Conservation (phyloP, 2,797 vertebrate genomes). For the Otolemur crassicaudatus region DNA sequence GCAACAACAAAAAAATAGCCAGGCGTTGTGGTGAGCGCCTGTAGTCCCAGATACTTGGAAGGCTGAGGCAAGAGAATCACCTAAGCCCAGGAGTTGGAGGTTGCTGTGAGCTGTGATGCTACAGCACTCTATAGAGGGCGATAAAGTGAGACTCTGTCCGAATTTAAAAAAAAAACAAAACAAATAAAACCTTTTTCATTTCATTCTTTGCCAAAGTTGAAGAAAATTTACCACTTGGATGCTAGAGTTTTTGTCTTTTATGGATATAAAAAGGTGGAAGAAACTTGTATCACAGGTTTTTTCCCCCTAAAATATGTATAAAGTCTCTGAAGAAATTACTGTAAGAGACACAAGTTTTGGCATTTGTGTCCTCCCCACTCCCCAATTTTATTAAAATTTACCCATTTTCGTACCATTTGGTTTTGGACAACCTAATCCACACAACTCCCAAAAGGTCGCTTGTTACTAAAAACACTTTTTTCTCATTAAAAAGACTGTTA, state of each 20-base stretch:
- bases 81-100: too few species aligned
- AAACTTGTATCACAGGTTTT: not conserved
- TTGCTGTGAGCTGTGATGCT: too few species aligned
- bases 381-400: not conserved
- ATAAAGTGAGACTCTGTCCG: too few species aligned
- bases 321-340: slow-evolving; percentile 24
- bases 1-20: too few species aligned
- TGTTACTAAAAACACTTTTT: slow-evolving; percentile 4
- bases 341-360: not conserved
- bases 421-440: not conserved
- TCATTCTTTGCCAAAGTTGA: slow-evolving; percentile 28
- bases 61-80: too few species aligned
- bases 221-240: not conserved
- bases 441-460: not conserved
- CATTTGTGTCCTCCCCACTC: not conserved
- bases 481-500: not conserved
- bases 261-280: not conserved
- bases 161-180: not conserved
- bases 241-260: not conserved
- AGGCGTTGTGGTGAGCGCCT: too few species aligned
- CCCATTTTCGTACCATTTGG: not conserved
- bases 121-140: too few species aligned
- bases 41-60: too few species aligned
- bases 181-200: slow-evolving; percentile 23
- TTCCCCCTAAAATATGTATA: not conserved